These are phyloP conservation scores for Matsumurasca onukii DNA, from an alignment of 1,140 invertebrate species.

Conservation along the genomic window DNA sequence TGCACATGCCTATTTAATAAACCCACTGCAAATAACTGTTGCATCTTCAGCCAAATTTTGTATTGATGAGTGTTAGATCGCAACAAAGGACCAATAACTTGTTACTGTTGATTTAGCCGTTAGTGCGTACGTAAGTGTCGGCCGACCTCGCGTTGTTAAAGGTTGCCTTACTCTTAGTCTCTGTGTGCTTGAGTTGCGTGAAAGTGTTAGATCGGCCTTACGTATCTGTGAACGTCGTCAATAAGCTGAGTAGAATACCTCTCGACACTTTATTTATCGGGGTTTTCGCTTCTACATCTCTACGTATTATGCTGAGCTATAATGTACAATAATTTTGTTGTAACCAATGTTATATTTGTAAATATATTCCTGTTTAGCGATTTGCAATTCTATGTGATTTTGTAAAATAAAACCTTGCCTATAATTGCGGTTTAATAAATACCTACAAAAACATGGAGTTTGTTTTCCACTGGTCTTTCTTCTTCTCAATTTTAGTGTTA, in stretches of 20 bases:
- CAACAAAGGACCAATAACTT: conserved; percentile 12
- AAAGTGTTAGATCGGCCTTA: too few species aligned
- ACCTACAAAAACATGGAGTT: too few species aligned
- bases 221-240: conserved; percentile 11
- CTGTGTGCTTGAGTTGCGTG: conserved; percentile 1
- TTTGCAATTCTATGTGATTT: not conserved
- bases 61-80: too few species aligned
- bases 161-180: conserved; percentile 15
- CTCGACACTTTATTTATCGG: not conserved
- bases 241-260: conserved; percentile 6
- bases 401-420: too few species aligned
- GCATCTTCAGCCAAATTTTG: too few species aligned
- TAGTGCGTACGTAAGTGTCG: conserved; percentile 4
- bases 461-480: too few species aligned
- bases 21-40: too few species aligned
- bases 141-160: conserved; percentile 12
- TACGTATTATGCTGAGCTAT: conserved; percentile 1
- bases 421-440: too few species aligned
- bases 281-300: conserved; percentile 7
- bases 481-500: too few species aligned
- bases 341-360: conserved; percentile 16
- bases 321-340: not conserved
- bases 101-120: conserved; percentile 2
- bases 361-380: conserved; percentile 11
- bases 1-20: too few species aligned